A percentile compares a stretch with the other conserved stretches of the same genome.
Evolutionary conservation across 2,888 invertebrate species (phyloP).

Genomic region (Orthosia cruda): DNA sequence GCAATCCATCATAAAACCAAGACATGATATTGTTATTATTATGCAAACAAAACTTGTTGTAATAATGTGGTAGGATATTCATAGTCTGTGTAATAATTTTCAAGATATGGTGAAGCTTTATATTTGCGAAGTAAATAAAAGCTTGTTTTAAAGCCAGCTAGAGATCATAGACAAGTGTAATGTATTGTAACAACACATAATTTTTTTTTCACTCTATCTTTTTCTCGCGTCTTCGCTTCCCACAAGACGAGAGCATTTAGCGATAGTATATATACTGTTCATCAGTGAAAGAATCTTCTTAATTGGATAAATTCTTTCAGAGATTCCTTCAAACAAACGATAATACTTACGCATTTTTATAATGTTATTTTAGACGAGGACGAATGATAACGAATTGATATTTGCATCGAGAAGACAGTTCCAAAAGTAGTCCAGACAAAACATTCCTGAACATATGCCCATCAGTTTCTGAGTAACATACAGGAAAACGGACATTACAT

Average conservation of each 20-base stretch:
- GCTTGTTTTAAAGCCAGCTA: neutral
- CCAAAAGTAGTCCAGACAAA: slow-evolving; percentile 14
- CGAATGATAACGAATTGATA: neutral
- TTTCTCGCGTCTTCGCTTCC: no score
- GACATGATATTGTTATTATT: neutral
- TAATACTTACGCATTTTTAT: no score
- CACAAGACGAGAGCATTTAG: no score
- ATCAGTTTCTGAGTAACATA: slow-evolving; percentile 56
- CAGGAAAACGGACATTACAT: slow-evolving; percentile 64
- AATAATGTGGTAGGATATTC: neutral
- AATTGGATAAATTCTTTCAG: no score
- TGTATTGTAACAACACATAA: no score
- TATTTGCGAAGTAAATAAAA: neutral
- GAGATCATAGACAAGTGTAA: no score
- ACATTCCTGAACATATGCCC: slow-evolving; percentile 23
- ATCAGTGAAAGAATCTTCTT: no score
- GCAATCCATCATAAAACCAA: slow-evolving; percentile 28
- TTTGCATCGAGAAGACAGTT: neutral
- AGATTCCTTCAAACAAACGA: no score
- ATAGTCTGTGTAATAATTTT: neutral
- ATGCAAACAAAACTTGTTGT: neutral
- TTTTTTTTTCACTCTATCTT: no score
- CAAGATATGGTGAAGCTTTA: neutral
- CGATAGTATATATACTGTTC: no score
- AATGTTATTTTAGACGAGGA: neutral